phyloP scores from a whole-genome alignment of 2,113 vertebrate species.

The Ceratotherium simum region DNA sequence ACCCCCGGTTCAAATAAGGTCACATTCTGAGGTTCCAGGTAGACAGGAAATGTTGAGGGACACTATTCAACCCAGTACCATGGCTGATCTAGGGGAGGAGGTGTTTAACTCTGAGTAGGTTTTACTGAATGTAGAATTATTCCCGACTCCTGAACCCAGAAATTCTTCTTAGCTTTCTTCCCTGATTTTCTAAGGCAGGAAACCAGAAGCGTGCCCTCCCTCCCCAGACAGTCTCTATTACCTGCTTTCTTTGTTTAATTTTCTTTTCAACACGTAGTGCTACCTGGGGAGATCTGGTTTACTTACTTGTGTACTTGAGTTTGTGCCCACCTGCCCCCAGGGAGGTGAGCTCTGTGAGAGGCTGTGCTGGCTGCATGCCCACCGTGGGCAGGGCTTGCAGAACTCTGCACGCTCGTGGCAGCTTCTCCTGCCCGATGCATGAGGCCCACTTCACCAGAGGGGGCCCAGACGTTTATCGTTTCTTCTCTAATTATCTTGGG shows the following conservation, averaged over 20 bases:
- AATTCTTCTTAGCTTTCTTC: not conserved
- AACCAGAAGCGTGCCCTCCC: rapidly evolving
- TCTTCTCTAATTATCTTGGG: not conserved
- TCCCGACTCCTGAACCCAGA: not conserved
- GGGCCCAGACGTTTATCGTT: not conserved
- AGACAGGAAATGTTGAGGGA: not conserved
- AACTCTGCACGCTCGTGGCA: rapidly evolving
- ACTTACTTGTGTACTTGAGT: not conserved
- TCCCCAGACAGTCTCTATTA: not conserved
- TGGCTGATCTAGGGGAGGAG: too few species aligned
- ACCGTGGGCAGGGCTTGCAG: rapidly evolving
- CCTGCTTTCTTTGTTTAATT: not conserved
- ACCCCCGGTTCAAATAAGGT: not conserved
- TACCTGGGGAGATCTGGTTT: not conserved
- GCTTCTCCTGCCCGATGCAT: not conserved
- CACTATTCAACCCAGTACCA: rapidly evolving
- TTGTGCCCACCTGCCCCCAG: too few species aligned
- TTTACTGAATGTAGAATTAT: not conserved
- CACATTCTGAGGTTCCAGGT: not conserved
- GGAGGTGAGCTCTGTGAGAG: too few species aligned
- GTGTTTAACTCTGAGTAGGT: not conserved
- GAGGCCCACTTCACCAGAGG: not conserved
- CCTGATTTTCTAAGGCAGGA: not conserved
- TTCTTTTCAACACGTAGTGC: not conserved
- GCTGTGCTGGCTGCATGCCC: not conserved